Evolutionary conservation across 2,888 invertebrate genomes (phyloP), one percentile per base, ranked within the genome.

Genomic region (Monoplex corrugatus): DNA sequence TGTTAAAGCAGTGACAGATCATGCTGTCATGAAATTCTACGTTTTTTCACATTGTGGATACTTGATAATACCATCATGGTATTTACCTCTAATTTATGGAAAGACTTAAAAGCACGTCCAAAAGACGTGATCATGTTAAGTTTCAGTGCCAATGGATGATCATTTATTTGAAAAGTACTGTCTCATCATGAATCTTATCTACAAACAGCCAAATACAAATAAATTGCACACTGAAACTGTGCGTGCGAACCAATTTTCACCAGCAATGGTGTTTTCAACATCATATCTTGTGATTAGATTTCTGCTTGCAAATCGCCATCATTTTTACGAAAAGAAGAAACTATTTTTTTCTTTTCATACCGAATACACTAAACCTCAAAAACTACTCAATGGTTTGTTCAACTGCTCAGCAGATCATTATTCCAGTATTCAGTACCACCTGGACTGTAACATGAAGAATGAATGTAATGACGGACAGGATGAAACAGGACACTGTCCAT

Each of bases 401-500:
- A 68, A 68, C 63, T 68, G 63, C n/a, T 68, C 63, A 68, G 63
- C n/a, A 68, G 6, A 16, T 16, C 63, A 68, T 28, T 68, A 68
- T 28, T 68, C 63, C n/a, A 28, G 6, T 2, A 28, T 68, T 28
- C 10, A 68, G 6, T 28, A n/a, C 28, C 63, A 68, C 28, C 28
- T 68, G 6, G 0, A 68, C 28, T 68, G 63, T 28, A 68, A 68
- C 28, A 23, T 28, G n/a, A 68, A 68, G 28, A 16, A 16, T 28
- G 63, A 68, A n/a, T 68, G 63, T 23, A n/a, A 68, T 6, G 63
- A 68, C 28, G 63, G 63, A 68, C 63, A n/a, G 8, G 63, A 68
- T 68, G 63, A 68, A 28, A 68, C 63, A 68, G 63, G n/a, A 68
- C 63, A 68, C 63, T 68, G 63, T 68, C 63, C 63, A 6, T 68